These are phyloP conservation scores for Sceloporus undulatus DNA, from an alignment of 2,113 vertebrate genomes.

Conservation along the genomic window DNA sequence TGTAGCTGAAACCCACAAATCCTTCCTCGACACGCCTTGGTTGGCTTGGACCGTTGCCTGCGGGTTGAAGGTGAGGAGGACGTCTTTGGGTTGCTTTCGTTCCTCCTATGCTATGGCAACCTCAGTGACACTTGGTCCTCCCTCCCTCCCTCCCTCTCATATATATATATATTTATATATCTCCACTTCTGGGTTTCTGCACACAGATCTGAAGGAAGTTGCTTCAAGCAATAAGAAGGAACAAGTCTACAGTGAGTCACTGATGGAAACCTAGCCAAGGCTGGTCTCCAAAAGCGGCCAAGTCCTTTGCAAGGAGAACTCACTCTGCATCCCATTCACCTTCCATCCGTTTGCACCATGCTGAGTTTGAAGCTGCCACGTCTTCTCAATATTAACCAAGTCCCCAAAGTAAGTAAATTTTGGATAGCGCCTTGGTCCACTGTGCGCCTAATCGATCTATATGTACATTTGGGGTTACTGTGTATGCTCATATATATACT, in stretches of 20 bases:
- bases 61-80: neutral
- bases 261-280: accelerated
- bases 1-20: no score
- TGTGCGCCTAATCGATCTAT: no score
- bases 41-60: neutral
- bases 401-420: conserved; percentile 85
- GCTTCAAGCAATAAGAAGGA: neutral
- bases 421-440: no score
- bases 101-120: conserved; percentile 5
- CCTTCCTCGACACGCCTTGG: neutral
- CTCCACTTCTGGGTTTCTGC: neutral
- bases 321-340: accelerated
- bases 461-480: no score
- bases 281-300: accelerated
- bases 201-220: neutral
- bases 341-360: conserved; percentile 68
- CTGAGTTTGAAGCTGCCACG: conserved; percentile 84
- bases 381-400: conserved; percentile 86
- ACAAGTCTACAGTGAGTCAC: neutral
- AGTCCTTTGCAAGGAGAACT: no score
- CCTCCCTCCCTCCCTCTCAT: neutral
- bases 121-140: neutral
- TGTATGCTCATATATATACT: no score
- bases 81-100: neutral
- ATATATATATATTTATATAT: no score